Conservation (phyloP, 2,888 invertebrate genomes). For the Protophormia terraenovae region DNA sequence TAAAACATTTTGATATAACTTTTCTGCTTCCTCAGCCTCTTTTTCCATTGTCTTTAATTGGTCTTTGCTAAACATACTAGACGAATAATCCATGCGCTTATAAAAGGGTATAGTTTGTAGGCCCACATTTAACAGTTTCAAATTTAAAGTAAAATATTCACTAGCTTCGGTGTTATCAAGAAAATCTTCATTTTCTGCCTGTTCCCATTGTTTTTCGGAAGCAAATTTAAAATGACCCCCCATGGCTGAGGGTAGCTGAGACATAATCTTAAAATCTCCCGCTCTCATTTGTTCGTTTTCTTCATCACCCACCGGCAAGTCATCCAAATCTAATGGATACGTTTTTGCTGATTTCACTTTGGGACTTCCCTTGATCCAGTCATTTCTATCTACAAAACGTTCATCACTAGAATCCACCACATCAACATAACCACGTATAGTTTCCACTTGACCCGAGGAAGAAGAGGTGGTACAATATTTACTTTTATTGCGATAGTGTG, state of each 20-base stretch:
- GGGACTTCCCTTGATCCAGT: constrained; percentile 68
- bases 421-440: constrained; percentile 77
- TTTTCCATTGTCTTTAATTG: constrained; percentile 76
- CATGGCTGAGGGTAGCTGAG: constrained; percentile 78
- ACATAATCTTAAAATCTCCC: constrained; percentile 80
- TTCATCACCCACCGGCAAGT: constrained; percentile 70
- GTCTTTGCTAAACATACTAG: constrained; percentile 80
- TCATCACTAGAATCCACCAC: constrained; percentile 80
- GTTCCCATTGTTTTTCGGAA: constrained; percentile 81
- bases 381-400: constrained; percentile 72
- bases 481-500: constrained; percentile 71
- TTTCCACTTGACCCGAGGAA: constrained; percentile 73
- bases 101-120: constrained; percentile 82
- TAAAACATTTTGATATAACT: constrained; percentile 75
- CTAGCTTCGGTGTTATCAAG: constrained; percentile 76
- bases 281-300: constrained; percentile 77
- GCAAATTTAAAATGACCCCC: constrained; percentile 81
- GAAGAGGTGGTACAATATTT: constrained; percentile 73
- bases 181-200: constrained; percentile 73
- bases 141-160: constrained; percentile 81
- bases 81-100: constrained; percentile 80
- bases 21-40: constrained; percentile 76
- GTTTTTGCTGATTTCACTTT: constrained; percentile 49
- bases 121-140: constrained; percentile 79
- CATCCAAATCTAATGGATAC: constrained; percentile 67